A percentile compares a stretch with the other conserved stretches of the same genome.
Evolutionary conservation across 2,888 invertebrate species (phyloP).

Genomic region (Amphipoea lucens): DNA sequence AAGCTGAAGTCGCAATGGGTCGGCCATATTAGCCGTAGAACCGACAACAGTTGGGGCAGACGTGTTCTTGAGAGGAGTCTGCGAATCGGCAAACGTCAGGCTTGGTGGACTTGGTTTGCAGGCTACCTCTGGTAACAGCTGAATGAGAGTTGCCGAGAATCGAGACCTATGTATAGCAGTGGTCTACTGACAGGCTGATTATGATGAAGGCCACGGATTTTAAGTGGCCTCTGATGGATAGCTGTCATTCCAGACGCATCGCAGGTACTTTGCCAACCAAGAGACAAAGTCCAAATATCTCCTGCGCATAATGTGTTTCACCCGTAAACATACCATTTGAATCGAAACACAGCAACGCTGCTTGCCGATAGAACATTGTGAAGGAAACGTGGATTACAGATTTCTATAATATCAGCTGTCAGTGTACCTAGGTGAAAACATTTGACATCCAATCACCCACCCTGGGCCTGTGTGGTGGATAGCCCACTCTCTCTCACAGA

Average conservation of each 20-base stretch:
- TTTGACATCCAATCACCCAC: neutral
- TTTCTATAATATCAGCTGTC: neutral
- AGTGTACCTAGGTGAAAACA: neutral
- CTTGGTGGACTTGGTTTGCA: neutral
- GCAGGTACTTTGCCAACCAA: neutral
- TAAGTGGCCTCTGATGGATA: neutral
- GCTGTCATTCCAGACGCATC: neutral
- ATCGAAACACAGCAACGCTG: neutral
- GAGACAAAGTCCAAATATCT: neutral
- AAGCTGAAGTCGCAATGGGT: neutral
- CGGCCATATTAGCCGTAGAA: neutral
- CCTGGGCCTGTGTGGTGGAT: too few relatives aligned
- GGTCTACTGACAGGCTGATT: neutral
- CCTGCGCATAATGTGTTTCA: neutral
- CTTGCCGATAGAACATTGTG: neutral
- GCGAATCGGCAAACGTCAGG: too few relatives aligned
- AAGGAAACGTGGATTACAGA: neutral
- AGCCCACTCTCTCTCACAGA: neutral
- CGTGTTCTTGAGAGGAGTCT: too few relatives aligned
- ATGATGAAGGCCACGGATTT: neutral
- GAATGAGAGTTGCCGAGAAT: neutral
- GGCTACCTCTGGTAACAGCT: neutral
- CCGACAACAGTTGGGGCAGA: too few relatives aligned
- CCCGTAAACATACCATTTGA: neutral
- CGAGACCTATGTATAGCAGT: neutral